Evolutionary conservation across 1,140 invertebrate genomes (phyloP).

Genomic region (Drosophila pseudoananassae): DNA sequence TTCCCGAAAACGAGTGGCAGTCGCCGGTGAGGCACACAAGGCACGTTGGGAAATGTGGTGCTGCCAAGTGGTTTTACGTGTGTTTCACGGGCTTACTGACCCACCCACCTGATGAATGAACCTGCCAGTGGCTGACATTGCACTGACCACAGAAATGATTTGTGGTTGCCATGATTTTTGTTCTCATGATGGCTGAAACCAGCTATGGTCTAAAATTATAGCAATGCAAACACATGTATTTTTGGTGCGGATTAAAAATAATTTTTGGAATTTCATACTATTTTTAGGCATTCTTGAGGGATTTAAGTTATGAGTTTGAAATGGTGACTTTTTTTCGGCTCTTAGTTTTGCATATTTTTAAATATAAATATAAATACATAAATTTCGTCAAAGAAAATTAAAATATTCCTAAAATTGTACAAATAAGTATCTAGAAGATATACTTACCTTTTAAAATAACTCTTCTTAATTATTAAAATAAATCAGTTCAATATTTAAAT

Average conservation of each 20-base stretch:
- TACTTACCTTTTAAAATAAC: too few relatives aligned
- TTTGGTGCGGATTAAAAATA: background rate
- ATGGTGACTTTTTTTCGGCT: too few relatives aligned
- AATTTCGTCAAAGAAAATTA: too few relatives aligned
- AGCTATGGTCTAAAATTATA: background rate
- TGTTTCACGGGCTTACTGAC: background rate
- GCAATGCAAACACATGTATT: background rate
- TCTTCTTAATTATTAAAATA: too few relatives aligned
- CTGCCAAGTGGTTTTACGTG: slow-evolving; percentile 1
- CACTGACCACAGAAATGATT: slow-evolving; percentile 65
- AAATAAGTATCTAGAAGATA: too few relatives aligned
- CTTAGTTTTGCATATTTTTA: too few relatives aligned
- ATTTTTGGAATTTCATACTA: background rate
- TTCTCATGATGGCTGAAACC: slow-evolving; percentile 26
- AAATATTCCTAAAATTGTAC: too few relatives aligned
- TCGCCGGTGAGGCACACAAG: slow-evolving; percentile 1
- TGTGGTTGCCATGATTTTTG: slow-evolving; percentile 75
- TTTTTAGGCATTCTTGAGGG: background rate
- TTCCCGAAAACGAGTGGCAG: slow-evolving; percentile 9
- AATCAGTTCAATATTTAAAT: too few relatives aligned
- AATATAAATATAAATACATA: too few relatives aligned
- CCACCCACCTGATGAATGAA: slow-evolving; percentile 11
- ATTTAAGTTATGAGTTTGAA: background rate
- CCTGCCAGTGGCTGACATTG: slow-evolving; percentile 31
- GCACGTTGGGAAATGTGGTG: background rate